A percentile compares a stretch with the other conserved stretches of the same genome.
phyloP scores from a whole-genome alignment of 2,797 vertebrate species.

The Etheostoma perlongum region DNA sequence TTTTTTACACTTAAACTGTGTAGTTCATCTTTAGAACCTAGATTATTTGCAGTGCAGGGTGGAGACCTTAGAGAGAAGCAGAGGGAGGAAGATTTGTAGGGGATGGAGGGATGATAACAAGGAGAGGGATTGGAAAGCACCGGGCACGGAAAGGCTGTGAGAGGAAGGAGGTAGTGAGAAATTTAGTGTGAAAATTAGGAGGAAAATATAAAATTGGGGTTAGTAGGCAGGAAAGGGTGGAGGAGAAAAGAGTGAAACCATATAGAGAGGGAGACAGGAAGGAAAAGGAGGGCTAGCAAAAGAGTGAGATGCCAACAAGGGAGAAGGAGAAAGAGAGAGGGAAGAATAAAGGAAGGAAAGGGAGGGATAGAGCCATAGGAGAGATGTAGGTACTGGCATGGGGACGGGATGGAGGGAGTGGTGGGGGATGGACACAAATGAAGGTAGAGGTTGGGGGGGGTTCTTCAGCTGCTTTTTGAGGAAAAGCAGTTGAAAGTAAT shows the following conservation, averaged over 20 bases:
- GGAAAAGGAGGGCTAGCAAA: constrained; percentile 71
- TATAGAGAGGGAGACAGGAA: constrained; percentile 73
- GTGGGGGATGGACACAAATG: constrained; percentile 45
- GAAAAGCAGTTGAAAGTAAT: constrained; percentile 75
- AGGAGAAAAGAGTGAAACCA: constrained; percentile 61
- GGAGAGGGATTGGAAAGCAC: constrained; percentile 16
- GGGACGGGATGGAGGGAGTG: constrained; percentile 6
- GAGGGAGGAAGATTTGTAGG: constrained; percentile 17
- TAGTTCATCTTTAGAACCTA: neutral
- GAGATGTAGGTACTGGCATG: constrained; percentile 24
- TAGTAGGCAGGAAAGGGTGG: constrained; percentile 72
- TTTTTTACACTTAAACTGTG: neutral
- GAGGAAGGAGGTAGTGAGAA: constrained; percentile 27
- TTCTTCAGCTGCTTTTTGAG: constrained; percentile 57
- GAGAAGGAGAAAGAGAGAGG: constrained; percentile 41
- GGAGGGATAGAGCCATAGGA: constrained; percentile 24
- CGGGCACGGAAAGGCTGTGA: constrained; percentile 22
- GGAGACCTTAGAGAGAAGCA: constrained; percentile 6
- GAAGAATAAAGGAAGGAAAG: constrained; percentile 54
- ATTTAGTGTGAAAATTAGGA: constrained; percentile 15
- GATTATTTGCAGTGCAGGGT: neutral
- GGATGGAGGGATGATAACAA: constrained; percentile 23
- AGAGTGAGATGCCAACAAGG: constrained; percentile 43
- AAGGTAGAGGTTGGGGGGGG: constrained; percentile 43
- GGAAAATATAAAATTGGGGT: constrained; percentile 45